Conservation (phyloP, 2,888 invertebrate species). For the Rhagium mordax region DNA sequence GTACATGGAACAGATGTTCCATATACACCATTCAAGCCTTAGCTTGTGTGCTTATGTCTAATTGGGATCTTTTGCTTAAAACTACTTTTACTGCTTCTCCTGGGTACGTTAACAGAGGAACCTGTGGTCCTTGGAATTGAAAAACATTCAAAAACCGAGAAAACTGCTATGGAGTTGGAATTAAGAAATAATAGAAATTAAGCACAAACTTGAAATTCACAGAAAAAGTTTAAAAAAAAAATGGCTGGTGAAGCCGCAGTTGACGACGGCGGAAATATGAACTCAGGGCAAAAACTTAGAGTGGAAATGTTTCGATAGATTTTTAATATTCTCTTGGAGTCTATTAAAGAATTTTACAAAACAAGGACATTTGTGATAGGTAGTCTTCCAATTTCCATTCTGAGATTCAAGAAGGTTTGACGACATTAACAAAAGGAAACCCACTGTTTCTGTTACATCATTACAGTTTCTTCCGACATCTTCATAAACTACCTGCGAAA, state of each 20-base stretch:
- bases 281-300: background rate
- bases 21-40: too few species aligned
- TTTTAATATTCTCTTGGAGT: background rate
- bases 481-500: background rate
- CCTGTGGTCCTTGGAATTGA: too few species aligned
- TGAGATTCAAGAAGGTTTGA: background rate
- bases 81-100: too few species aligned
- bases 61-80: too few species aligned
- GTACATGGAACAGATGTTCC: too few species aligned
- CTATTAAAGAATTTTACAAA: background rate
- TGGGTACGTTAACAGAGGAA: too few species aligned
- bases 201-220: background rate
- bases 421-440: background rate
- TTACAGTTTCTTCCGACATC: background rate
- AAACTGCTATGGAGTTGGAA: too few species aligned
- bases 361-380: background rate
- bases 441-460: background rate
- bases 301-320: background rate
- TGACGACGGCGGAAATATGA: background rate
- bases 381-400: background rate
- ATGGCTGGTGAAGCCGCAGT: background rate
- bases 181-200: too few species aligned
- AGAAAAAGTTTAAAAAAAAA: background rate
- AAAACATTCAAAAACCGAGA: too few species aligned
- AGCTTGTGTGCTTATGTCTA: too few species aligned